Percentiles rank a stretch among this genome's conserved stretches.
Conservation (phyloP, 2,797 vertebrate species). For the Gorsachius magnificus region DNA sequence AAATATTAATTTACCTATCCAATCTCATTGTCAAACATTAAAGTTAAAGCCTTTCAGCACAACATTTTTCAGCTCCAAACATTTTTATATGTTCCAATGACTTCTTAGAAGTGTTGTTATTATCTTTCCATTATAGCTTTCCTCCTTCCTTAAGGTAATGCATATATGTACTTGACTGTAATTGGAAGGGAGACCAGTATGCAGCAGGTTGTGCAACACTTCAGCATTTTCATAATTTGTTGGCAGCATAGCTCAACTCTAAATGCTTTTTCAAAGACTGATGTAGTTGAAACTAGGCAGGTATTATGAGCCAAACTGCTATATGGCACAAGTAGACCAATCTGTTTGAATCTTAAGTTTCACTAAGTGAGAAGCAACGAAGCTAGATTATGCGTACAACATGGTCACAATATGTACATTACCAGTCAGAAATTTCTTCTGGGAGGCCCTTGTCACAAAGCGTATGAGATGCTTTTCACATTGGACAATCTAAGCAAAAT, state of each 20-base stretch:
- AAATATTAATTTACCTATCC: not conserved
- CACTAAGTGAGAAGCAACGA: not conserved
- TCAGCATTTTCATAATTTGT: not conserved
- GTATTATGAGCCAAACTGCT: not conserved
- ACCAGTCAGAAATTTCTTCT: not conserved
- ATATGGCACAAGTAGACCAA: not conserved
- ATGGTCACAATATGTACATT: not conserved
- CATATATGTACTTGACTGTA: not conserved
- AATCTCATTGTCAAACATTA: conserved; percentile 22
- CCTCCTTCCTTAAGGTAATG: not conserved
- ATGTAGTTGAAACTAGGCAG: not conserved
- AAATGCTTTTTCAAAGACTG: not conserved
- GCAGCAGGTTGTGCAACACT: not conserved
- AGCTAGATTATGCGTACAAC: not conserved
- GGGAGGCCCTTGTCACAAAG: not conserved
- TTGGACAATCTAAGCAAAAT: not conserved
- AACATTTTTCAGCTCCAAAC: not conserved
- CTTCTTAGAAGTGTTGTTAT: not conserved
- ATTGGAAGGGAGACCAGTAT: not conserved
- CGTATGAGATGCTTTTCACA: not conserved
- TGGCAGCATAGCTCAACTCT: not conserved
- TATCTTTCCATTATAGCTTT: not conserved
- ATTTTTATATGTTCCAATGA: conserved; percentile 16
- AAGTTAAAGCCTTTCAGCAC: not conserved
- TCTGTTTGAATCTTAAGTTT: not conserved